phyloP scores from a whole-genome alignment of 2,797 vertebrate genomes.

The Lycodopsis pacificus region DNA sequence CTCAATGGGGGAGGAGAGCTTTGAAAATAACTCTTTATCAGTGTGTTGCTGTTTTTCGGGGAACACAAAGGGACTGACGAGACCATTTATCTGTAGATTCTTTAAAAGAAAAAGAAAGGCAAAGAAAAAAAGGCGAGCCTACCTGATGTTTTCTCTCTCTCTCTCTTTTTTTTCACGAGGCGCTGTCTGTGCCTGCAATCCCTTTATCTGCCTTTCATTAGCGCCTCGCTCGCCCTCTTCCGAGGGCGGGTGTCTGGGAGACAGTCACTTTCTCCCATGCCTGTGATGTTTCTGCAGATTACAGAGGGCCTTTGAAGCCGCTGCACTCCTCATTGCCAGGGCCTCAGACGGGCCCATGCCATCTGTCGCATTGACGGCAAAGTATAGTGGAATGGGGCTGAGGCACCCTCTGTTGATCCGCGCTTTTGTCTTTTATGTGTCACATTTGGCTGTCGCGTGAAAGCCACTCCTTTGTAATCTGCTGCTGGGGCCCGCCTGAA shows the following conservation, averaged over 20 bases:
- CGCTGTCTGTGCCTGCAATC: conserved; percentile 90
- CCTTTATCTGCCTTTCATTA: conserved; percentile 99
- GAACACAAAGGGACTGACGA: conserved; percentile 86
- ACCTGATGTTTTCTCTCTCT: conserved; percentile 81
- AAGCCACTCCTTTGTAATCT: conserved; percentile 93
- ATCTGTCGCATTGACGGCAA: conserved; percentile 95
- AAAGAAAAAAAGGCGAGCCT: conserved; percentile 87
- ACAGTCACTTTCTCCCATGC: conserved; percentile 96
- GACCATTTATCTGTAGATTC: conserved; percentile 92
- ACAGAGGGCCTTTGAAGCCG: conserved; percentile 98
- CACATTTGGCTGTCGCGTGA: conserved; percentile 88
- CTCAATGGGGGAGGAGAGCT: conserved; percentile 65
- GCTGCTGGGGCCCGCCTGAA: conserved; percentile 81
- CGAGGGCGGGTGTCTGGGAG: conserved; percentile 92
- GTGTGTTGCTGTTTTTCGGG: conserved; percentile 71
- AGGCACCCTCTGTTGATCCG: conserved; percentile 95
- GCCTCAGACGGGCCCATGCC: conserved; percentile 94
- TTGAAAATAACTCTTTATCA: conserved; percentile 89
- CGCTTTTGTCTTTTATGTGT: conserved; percentile 94
- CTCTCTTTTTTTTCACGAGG: conserved; percentile 76
- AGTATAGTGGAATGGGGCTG: conserved; percentile 93
- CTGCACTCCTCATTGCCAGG: conserved; percentile 91
- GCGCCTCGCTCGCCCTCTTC: conserved; percentile 92
- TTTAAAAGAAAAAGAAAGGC: conserved; percentile 84
- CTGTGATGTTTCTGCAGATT: conserved; percentile 99